Conservation (phyloP, 1,140 invertebrate species). For the Drosophila carrolli region DNA sequence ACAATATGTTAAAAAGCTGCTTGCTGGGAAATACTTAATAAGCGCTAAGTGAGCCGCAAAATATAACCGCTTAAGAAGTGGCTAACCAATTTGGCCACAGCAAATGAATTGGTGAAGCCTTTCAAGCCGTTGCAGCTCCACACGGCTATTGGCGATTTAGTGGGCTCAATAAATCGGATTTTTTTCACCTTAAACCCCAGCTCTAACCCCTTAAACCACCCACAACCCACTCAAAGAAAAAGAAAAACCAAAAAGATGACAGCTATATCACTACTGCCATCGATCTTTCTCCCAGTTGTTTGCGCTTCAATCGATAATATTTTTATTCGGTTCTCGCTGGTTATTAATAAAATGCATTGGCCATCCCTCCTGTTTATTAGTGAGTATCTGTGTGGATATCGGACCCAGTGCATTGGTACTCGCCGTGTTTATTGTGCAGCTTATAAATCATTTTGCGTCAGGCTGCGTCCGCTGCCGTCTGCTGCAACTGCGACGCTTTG, state of each 20-base stretch:
- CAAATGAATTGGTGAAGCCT: slow-evolving; percentile 47
- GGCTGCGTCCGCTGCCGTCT: slow-evolving; percentile 62
- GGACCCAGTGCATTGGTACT: slow-evolving; percentile 10
- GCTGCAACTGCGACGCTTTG: slow-evolving; percentile 68
- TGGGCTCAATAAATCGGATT: slow-evolving; percentile 29
- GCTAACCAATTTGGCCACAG: slow-evolving; percentile 40
- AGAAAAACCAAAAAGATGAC: slow-evolving; percentile 1
- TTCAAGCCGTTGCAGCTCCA: slow-evolving; percentile 36
- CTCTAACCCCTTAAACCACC: not conserved
- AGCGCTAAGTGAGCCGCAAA: not conserved
- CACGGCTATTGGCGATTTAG: slow-evolving; percentile 30
- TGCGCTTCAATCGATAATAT: slow-evolving; percentile 18
- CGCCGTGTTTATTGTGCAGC: slow-evolving; percentile 53
- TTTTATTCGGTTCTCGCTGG: slow-evolving; percentile 40
- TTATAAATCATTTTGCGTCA: slow-evolving; percentile 78
- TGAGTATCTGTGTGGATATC: slow-evolving; percentile 18
- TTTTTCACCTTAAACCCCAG: not conserved
- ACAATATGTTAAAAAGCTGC: not conserved
- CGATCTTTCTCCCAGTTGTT: slow-evolving; percentile 9
- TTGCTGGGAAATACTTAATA: slow-evolving; percentile 18
- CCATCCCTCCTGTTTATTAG: slow-evolving; percentile 12
- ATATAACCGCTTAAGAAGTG: slow-evolving; percentile 15
- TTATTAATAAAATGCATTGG: slow-evolving; percentile 59
- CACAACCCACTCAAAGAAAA: slow-evolving; percentile 2
- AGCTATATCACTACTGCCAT: slow-evolving; percentile 28